A percentile compares a stretch with the other conserved stretches of the same genome.
Conservation (phyloP, 2,888 invertebrate species). For the Conistra vaccinii region DNA sequence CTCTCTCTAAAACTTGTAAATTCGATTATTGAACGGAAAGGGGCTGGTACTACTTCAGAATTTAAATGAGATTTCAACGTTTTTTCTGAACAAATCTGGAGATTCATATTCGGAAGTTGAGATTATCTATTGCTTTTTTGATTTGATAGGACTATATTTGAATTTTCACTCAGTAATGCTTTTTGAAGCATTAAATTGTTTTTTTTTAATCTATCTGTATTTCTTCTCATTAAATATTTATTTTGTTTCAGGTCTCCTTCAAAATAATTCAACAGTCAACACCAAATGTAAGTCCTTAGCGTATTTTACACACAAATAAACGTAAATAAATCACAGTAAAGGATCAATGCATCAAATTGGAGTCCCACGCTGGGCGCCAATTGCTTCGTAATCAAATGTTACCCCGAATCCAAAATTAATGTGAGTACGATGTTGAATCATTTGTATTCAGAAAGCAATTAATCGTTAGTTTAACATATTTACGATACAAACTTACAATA, state of each 20-base stretch:
- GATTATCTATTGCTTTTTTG: conserved; percentile 24
- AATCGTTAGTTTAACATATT: conserved; percentile 29
- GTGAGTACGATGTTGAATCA: conserved; percentile 43
- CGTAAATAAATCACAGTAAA: conserved; percentile 28
- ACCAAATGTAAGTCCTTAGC: conserved; percentile 47
- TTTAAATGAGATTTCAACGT: conserved; percentile 42
- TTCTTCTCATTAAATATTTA: conserved; percentile 13
- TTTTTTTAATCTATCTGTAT: background rate
- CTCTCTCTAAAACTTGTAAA: conserved; percentile 52
- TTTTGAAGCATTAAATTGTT: background rate
- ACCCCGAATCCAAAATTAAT: conserved; percentile 54
- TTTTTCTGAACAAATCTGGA: conserved; percentile 43
- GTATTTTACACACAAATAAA: conserved; percentile 31
- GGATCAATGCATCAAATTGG: conserved; percentile 35
- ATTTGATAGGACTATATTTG: conserved; percentile 13
- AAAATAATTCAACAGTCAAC: conserved; percentile 13
- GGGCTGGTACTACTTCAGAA: conserved; percentile 44
- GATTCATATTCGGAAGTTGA: conserved; percentile 25
- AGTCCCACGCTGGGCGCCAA: conserved; percentile 63
- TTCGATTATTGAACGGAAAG: conserved; percentile 46
- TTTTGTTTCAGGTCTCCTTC: conserved; percentile 57
- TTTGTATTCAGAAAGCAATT: conserved; percentile 48
- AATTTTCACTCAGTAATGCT: background rate
- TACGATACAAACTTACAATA: conserved; percentile 7
- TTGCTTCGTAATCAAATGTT: conserved; percentile 39